Base-by-base conservation (phyloP, 2,113 vertebrate genomes). In the Pygoscelis adeliae region DNA sequence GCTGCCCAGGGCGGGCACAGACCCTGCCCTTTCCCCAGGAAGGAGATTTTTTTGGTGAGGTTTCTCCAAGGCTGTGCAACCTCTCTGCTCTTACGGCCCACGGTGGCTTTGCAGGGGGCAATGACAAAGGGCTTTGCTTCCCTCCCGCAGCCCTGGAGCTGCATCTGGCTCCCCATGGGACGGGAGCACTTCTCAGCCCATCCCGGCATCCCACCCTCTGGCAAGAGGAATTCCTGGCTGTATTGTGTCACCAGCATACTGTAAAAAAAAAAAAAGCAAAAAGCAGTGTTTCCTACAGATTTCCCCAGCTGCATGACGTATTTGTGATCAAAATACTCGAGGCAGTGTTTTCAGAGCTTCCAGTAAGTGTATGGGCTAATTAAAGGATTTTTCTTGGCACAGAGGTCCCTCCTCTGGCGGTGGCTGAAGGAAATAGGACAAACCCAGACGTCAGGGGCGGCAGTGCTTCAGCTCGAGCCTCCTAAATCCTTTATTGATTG, bases 151-250 rank as follows among this genome's bases (percentile, higher is more conserved):
- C 27, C 34, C 29, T 26, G 16, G n/a, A 26, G 23, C 10, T 5
- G 1, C 4, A 1, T 34, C 25, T 14, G 26, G 9, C 9, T 85
- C 19, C 26, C 18, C 15, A 3, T 0, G 1, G 63, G 42, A 29
- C 1, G 2, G 15, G 40, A 70, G 13, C 6, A 18, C 11, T 47
- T 50, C 80, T 49, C 62, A 76, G 46, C 44, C n/a, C 52, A 70
- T 53, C 29, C 55, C 2, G 2, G 7, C 17, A 71, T 15, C 29
- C 44, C 16, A 32, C 5, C 7, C 23, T 77, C 40, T 0, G 0
- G 30, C 7, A 44, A 82, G 25, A 2, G 36, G 15, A 82, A 78
- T 66, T 87, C 50, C 67, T 85, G 47, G 4, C 34, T 70, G 16
- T 32, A 9, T 46, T 67, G 16, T 83, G 22, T 32, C 79, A 79